Evolutionary conservation across 2,797 vertebrate species (phyloP), one percentile per base, ranked within the genome.

Genomic region (Martes flavigula): DNA sequence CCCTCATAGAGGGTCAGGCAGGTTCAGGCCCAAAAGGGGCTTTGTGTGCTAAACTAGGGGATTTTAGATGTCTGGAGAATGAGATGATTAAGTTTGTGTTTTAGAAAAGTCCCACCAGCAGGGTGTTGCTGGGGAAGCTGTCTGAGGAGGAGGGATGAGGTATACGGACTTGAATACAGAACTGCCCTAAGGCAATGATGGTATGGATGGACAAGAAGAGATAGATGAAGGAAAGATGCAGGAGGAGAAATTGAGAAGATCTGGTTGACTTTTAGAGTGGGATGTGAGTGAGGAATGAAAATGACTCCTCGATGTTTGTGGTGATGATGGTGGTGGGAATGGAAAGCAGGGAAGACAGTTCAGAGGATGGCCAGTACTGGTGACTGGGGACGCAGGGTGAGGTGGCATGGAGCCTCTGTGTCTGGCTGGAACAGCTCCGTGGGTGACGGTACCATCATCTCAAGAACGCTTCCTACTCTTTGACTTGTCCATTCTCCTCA

Each of bases 1-100:
- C 2, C 4, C 4, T 40, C 38, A 0, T 14, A 46, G 40, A 12
- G 2, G 15, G n/a, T 15, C 0, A 6, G 35, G 25, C 4, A 40
- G 38, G 7, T 30, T 72, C 8, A 6, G n/a, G 20, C 48, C 30
- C 51, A 30, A 18, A 51, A 58, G 46, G 9, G 7, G 14, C 4
- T 17, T 7, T 62, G 5, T 25, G 32, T 9, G 6, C 40, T 43
- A 48, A 60, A 21, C 6, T 3, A 32, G 89, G 38, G 73, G 46
- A 58, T 40, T 68, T 78, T 68, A 56, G 32, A 32, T 7, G 4
- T 35, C 14, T 17, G n/a, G 51, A 77, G 75, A 43, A 43, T 56
- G 64, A 75, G 68, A 72, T n/a, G 20, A 64, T 79, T 23, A 13
- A 3, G 58, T 85, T 15, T 81, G 38, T 6, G 35, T 43, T 58